Base-by-base conservation (phyloP, 2,888 invertebrate species). In the Caenorhabditis afra region DNA sequence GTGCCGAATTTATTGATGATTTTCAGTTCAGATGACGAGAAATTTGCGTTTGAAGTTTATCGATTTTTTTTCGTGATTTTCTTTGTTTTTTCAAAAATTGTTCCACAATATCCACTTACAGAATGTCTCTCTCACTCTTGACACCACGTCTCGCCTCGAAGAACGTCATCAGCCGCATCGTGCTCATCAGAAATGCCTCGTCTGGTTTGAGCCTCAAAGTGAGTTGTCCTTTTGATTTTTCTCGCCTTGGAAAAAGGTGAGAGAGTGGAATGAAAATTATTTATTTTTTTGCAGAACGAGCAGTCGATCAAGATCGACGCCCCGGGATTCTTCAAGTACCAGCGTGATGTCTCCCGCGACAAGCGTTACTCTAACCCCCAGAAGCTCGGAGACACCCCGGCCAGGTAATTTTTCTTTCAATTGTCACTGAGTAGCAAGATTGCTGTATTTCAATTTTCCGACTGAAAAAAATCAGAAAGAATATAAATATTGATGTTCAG, bases 301-400 rank as follows among this genome's bases (percentile, higher is more conserved):
- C 83, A 83, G 47, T 61, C 83, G 11, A 45, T 83, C 64, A 79
- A 81, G 55, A 37, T 79, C 50, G 70, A 75, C 65, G 79, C 81
- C n/a, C 53, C 58, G 35, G 88, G 88, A 53, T 85, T 81, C 73
- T 86, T 87, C 86, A 81, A 81, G 52, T 88, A 88, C 71, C 86
- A 87, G 55, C 81, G 88, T 23, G 87, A 88, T 62, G 73, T 85
- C 23, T 88, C 87, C 16, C 84, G 87, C 47, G 88, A 88, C 67
- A 81, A 81, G 71, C 79, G 85, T 47, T 86, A 84, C 82, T 49
- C 84, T 61, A 82, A 83, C 65, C 87, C 88, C 57, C 86, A 86
- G 71, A 87, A 88, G 80, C 82, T 59, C 20, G 88, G 88, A 67
- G 88, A 88, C 65, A 87, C 87, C 16, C 82, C 87, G 47, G 55